Evolutionary conservation across 2,113 vertebrate genomes (phyloP), one percentile per base, ranked within the genome.

Genomic region (Larimichthys polyactis): DNA sequence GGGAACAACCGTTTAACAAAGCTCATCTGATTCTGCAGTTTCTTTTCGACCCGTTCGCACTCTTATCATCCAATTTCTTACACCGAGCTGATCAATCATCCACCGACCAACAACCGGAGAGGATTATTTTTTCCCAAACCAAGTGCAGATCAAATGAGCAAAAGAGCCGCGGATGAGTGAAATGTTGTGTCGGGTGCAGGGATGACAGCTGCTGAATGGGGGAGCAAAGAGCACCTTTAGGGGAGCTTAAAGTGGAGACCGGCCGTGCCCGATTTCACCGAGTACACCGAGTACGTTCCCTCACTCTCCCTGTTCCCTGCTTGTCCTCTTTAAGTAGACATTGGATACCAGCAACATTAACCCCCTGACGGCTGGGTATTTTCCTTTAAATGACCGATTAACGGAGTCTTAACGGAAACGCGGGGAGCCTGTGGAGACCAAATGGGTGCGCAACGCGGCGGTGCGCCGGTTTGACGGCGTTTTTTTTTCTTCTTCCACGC

Each of bases 381-480:
- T 69, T 63, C 29, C 27, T 62, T 68, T 27, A 71, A 78, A 74
- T 58, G 32, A 72, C 51, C 78, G 75, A 71, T 79, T 64, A 73
- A 62, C 32, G 57, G 78, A 83, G 48, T 63, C 71, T 64, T 54
- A 24, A 73, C 27, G 84, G 68, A 57, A 64, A 70, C 62, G 29
- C 59, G 12, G 22, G 68, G 82, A 58, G 81, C 88, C 89, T 82
- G 78, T 87, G 91, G 88, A 85, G 63, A 78, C 72, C 74, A 46
- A 64, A 71, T 73, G 88, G 68, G 79, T 76, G 90, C 87, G 83
- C 78, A 88, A 69, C 69, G 81, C 78, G 79, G 82, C 74, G 36
- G 85, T 72, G 90, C 82, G 90, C 91, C 88, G 89, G 46, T 81
- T 73, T 82, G 22, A 84, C 86, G 88, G 80, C 82, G 88, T 62